A percentile compares a stretch with the other conserved stretches of the same genome.
phyloP scores from a whole-genome alignment of 2,113 vertebrate genomes.

The Sialia sialis region DNA sequence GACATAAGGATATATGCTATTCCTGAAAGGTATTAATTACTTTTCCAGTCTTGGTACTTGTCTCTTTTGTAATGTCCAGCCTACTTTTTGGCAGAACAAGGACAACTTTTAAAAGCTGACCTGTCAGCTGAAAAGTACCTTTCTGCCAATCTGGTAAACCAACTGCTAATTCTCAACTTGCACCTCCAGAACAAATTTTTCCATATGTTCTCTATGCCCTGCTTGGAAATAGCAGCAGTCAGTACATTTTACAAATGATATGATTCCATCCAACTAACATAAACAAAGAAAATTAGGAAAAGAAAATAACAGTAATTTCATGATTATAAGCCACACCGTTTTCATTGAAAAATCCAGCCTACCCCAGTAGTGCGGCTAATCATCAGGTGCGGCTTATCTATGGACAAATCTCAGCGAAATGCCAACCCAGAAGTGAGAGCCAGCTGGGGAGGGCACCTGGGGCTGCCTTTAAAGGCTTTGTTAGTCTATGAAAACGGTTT shows the following conservation, averaged over 20 bases:
- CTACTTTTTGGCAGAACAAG: slow-evolving; percentile 17
- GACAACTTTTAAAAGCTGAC: neutral
- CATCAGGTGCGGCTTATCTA: no score
- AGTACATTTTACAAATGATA: neutral
- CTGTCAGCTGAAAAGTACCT: neutral
- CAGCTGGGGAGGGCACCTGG: no score
- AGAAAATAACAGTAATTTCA: no score
- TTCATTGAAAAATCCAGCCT: no score
- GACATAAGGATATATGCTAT: neutral
- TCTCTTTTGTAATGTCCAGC: neutral
- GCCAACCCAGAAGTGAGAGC: no score
- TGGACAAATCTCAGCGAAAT: no score
- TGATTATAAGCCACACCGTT: no score
- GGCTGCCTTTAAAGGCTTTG: no score
- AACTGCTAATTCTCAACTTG: neutral
- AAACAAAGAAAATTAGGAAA: neutral
- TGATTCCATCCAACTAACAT: neutral
- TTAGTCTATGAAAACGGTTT: no score
- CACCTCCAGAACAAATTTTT: neutral
- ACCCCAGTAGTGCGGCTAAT: no score
- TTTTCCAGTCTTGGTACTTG: neutral
- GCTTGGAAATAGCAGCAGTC: neutral
- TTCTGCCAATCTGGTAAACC: neutral
- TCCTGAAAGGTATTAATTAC: neutral
- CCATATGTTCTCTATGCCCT: neutral